Percentiles rank a stretch among this genome's conserved stretches.
phyloP scores from a whole-genome alignment of 1,140 invertebrate genomes.

The Caenorhabditis brenneri region DNA sequence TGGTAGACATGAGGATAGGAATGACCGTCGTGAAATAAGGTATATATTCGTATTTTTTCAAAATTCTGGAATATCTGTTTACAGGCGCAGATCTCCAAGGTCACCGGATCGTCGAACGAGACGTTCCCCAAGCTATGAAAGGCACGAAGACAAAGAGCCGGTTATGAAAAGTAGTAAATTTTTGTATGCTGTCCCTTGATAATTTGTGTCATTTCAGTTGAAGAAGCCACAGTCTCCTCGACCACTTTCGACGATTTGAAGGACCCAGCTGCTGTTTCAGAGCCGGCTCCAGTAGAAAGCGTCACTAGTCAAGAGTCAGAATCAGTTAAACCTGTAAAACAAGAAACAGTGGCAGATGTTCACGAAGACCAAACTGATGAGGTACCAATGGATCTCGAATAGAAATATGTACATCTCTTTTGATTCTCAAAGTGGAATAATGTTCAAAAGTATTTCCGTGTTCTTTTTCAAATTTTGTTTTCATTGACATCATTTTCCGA shows the following conservation, averaged over 20 bases:
- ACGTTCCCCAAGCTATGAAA: conserved; percentile 15
- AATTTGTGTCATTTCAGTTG: background rate
- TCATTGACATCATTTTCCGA: no score
- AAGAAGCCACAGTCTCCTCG: conserved; percentile 7
- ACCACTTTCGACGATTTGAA: background rate
- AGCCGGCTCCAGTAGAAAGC: background rate
- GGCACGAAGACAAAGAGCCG: background rate
- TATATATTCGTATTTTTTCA: background rate
- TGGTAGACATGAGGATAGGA: background rate
- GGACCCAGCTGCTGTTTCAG: background rate
- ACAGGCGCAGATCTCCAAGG: background rate
- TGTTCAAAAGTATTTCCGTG: background rate
- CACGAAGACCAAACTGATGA: conserved; percentile 26
- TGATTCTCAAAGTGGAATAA: background rate
- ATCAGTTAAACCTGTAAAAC: background rate
- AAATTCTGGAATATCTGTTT: background rate
- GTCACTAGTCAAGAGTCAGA: background rate
- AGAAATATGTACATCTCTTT: background rate
- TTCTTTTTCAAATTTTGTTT: no score
- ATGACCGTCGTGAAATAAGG: background rate
- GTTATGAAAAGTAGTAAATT: background rate
- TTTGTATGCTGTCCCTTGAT: background rate
- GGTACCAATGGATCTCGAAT: conserved; percentile 26
- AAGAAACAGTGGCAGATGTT: background rate
- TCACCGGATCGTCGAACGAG: background rate